Conservation (phyloP, 2,797 vertebrate genomes). For the Thripadectes ignobilis region DNA sequence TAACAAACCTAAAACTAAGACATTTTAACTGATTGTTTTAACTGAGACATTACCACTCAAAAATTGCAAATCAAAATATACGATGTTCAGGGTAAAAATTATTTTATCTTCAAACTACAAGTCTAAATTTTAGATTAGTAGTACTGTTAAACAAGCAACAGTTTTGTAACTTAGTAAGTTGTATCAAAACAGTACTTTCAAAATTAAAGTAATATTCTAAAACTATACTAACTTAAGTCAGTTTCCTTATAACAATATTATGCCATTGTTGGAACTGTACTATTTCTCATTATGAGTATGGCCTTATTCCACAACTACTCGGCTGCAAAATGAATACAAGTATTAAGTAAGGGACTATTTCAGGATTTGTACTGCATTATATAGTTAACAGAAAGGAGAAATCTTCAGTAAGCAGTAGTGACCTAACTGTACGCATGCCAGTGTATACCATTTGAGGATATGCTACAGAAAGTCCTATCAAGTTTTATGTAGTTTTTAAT, state of each 20-base stretch:
- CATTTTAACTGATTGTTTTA: background rate
- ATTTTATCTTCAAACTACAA: background rate
- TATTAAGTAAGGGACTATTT: background rate
- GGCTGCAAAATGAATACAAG: background rate
- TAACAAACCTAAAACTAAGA: background rate
- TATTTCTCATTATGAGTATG: slow-evolving; percentile 6
- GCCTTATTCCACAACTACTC: background rate
- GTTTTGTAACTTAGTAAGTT: background rate
- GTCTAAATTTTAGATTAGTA: background rate
- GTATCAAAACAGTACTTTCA: background rate
- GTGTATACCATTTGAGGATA: background rate
- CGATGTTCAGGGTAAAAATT: background rate
- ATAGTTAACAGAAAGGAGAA: background rate
- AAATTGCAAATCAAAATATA: background rate
- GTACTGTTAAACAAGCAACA: background rate
- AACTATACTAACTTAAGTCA: background rate
- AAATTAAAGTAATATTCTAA: background rate
- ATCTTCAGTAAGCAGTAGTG: background rate
- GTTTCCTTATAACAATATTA: background rate
- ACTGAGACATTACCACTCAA: background rate
- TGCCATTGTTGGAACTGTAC: background rate
- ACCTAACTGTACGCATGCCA: background rate
- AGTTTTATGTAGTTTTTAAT: background rate
- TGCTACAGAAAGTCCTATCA: background rate
- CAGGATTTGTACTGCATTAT: background rate